Base-by-base conservation (phyloP, 2,797 vertebrate species). In the Hybognathus amarus region DNA sequence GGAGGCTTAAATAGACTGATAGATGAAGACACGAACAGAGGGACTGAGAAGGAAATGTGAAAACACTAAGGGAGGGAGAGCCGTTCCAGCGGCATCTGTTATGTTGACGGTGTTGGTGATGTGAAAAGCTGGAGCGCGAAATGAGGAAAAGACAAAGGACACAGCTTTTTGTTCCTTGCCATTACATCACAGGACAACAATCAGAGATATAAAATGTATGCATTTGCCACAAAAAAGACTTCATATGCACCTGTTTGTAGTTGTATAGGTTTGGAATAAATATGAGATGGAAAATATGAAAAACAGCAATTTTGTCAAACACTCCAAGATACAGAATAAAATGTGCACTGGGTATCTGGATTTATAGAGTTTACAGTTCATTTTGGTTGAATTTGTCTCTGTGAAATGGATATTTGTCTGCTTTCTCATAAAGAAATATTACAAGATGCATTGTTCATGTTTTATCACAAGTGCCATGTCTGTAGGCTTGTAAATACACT, bases 1-100 rank as follows among this genome's bases (percentile, higher is more conserved):
- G 93, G 92, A 90, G 91, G 89, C 88, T 91, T 93, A 93, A 93
- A 94, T 93, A 93, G 93, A 92, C 93, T 94, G 92, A 91, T 91
- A 83, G 89, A 90, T 91, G 91, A 91, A 91, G 90, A 85, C 30
- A n/a, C 69, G 77, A 74, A 85, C 45, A 83, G 68, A 69, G 82
- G 80, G 70, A 79, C 38, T 24, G 64, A 76, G 83, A 79, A 63
- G 77, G 81, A 85, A 77, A 83, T 27, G 27, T 66, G 59, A 67
- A 75, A 79, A 83, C 83, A 76, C 56, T 79, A 27, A 75, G 85
- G 82, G 77, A 82, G 81, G 82, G 83, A 45, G 81, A 63, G 33
- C 11, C 15, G 24, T 38, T 78, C 33, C 82, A 50, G 42, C 30
- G 47, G 91, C 89, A 90, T 89, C 90, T 90, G 89, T 92, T 92